Evolutionary conservation across 2,797 vertebrate genomes (phyloP), one percentile per base, ranked within the genome.

Genomic region (Pterois miles): DNA sequence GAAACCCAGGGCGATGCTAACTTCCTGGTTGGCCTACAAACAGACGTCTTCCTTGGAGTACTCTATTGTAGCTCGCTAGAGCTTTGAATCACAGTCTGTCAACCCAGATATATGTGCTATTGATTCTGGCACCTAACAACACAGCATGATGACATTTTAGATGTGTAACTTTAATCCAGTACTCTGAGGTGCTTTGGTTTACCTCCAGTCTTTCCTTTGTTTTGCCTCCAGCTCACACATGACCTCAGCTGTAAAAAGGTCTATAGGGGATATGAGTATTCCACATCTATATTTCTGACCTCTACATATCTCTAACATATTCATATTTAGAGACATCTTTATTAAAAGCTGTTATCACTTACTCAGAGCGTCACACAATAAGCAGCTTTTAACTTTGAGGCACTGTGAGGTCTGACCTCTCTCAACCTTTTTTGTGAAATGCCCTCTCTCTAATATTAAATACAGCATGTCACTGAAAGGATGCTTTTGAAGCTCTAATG

Each of bases 401-500:
- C 63, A 23, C n/a, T n/a, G 12, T 8, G 0, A 62, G 5, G 0
- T 59, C 29, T 1, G n/a, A 40, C 48, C 40, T 53, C 56, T 34
- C 57, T 63, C 78, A 6, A 7, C 60, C 56, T 53, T 33, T 67
- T 16, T 31, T 29, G 57, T 40, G 11, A 64, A 27, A 34, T 6
- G 1, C 34, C 43, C 13, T 50, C 4, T 76, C 27, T 33, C 56
- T 31, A 16, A 10, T 20, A 57, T 71, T 29, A 67, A 70, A 59
- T n/a, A n/a, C n/a, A n/a, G n/a, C 33, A 20, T 68, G 23, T 65
- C 4, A 62, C 53, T 65, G 48, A 31, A 52, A 14, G 5, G 9
- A 50, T 20, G 65, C 52, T 78, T 75, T 76, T 46, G 74, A 36
- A 65, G 34, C 59, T 59, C 36, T 8, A 62, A 67, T 63, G 53